Base-by-base conservation (phyloP, 2,113 vertebrate species). In the Tamias sibiricus region DNA sequence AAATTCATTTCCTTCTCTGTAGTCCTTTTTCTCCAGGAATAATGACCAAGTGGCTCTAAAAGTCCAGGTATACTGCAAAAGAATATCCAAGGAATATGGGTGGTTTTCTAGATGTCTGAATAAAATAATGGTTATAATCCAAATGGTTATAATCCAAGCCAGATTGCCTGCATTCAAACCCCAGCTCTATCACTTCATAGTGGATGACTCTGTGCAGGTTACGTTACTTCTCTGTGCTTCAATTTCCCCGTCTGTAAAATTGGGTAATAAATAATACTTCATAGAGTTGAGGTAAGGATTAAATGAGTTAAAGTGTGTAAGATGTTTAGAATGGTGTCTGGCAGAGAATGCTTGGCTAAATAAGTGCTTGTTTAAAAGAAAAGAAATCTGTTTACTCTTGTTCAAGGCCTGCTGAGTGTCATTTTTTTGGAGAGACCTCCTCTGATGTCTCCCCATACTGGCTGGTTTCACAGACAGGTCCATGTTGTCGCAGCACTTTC, bases 31-130 rank as follows among this genome's bases (percentile, higher is more conserved):
- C 35, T 54, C 49, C 75, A 59, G 81, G 47, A 86, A 80, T 16
- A 49, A 35, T 40, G 17, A 91, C 4, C 28, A 19, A 47, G 42
- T 24, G 62, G 32, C 14, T 22, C 54, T 47, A 6, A 79, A 37
- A 59, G 80, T 42, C 44, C 35, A 35, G 54, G 59, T 40, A 22
- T 7, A 62, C 59, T 37, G 17, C 0, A 4, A 91, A 57, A 94
- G 44, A 88, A 32, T 40, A 47, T 40, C 79, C 28, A n/a, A 35
- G 87, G 40, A 52, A 83, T 13, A 3, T 40, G n/a, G 17, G 17
- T 71, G 84, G n/a, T 90, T 87, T 83, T 62, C 76, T 47, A 64
- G 40, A 42, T 84, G 44, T 87, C 71, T 79, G 80, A 52, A 94
- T 64, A 72, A 84, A 91, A 57, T 84, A 40, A 10, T 1, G 19